Base-by-base conservation (phyloP, 2,113 vertebrate genomes). In the Grammomys dolichurus region DNA sequence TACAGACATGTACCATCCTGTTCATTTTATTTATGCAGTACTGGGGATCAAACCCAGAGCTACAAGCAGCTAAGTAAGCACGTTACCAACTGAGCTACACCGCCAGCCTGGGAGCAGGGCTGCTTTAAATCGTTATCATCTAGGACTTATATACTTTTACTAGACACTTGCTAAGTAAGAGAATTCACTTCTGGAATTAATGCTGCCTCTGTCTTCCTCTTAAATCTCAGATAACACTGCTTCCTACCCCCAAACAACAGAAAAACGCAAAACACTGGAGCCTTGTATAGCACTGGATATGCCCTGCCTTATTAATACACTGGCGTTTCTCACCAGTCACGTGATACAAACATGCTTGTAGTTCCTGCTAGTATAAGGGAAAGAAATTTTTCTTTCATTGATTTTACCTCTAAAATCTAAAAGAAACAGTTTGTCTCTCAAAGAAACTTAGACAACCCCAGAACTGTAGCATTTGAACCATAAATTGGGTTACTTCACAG, bases 91-190 rank as follows among this genome's bases (percentile, higher is more conserved):
- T 31, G 60, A 85, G 82, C 40, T 20, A 7, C 60, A 65, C 11
- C 60, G 48, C 26, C 11, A 67, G 43, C 28, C 14, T 46, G 2
- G 5, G 13, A 20, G 63, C 31, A 86, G 48, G 72, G 17, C 92
- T 70, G 54, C 69, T 89, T 63, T 33, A 73, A 75, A 82, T 78
- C 63, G 56, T 70, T 75, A 80, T 51, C 13, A 19, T 24, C 75
- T 51, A 40, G 56, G 60, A 78, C 60, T 93, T 95, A 93, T 10
- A 72, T 10, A 72, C 70, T 3, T 36, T 89, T 70, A 81, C 33
- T 82, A 48, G 80, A 94, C 69, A 58, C n/a, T 94, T 87, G 8
- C 70, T 87, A 76, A 87, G 67, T 76, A 54, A 94, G 43, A 70
- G 33, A 82, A 51, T 36, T 19, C 28, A 56, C 26, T 97, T 90